phyloP scores from a whole-genome alignment of 2,797 vertebrate species.

The Aselliscus stoliczkanus region DNA sequence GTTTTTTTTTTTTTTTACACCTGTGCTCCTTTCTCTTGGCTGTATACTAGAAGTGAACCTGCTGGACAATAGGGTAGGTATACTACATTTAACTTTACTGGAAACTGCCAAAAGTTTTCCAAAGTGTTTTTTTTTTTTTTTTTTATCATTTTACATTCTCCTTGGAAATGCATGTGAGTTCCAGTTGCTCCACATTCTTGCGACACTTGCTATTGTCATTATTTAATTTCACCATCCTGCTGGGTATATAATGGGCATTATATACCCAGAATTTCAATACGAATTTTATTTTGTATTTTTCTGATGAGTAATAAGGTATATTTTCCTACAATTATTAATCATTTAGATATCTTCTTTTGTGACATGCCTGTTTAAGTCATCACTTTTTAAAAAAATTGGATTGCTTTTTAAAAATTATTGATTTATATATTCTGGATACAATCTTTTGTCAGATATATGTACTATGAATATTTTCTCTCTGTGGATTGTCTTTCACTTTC shows the following conservation, averaged over 20 bases:
- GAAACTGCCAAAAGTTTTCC: neutral
- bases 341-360: neutral
- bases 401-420: neutral
- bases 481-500: neutral
- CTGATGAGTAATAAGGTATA: neutral
- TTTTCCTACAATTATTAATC: neutral
- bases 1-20: neutral
- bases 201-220: neutral
- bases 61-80: neutral
- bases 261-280: too few relatives aligned
- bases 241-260: neutral
- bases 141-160: neutral
- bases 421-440: neutral
- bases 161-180: fast-evolving
- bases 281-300: neutral
- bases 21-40: neutral
- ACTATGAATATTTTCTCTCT: neutral
- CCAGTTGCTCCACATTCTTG: neutral
- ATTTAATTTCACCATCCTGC: neutral
- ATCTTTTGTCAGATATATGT: neutral
- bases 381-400: neutral
- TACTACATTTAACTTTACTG: neutral
- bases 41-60: neutral
- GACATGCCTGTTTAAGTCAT: neutral
- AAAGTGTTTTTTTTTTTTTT: neutral